Evolutionary conservation across 2,888 invertebrate genomes (phyloP).

Genomic region (Uropetala carovei): DNA sequence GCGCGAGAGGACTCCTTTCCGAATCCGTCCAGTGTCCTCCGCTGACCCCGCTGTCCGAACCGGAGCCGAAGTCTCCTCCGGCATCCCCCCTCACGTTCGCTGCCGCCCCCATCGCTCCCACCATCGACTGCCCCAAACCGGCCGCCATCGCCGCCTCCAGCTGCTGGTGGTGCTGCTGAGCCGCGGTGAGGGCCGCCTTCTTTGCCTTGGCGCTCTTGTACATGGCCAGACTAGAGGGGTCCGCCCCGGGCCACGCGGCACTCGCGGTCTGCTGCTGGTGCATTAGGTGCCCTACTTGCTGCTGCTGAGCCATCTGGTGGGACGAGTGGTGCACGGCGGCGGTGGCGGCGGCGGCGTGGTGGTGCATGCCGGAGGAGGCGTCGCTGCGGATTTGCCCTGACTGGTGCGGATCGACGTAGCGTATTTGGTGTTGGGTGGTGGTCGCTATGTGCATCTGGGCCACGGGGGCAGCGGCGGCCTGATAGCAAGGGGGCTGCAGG

Average conservation of each 20-base stretch:
- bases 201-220: slow-evolving; percentile 60
- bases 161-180: slow-evolving; percentile 40
- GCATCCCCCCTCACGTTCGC: slow-evolving; percentile 8
- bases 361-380: slow-evolving; percentile 10
- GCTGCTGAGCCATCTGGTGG: slow-evolving; percentile 36
- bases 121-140: slow-evolving; percentile 30
- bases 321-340: not conserved
- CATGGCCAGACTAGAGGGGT: slow-evolving; percentile 30
- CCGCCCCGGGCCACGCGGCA: slow-evolving; percentile 65
- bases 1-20: slow-evolving; percentile 68
- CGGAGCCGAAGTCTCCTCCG: slow-evolving; percentile 68
- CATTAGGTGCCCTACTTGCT: not conserved
- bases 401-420: slow-evolving; percentile 39
- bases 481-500: slow-evolving; percentile 69
- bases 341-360: not conserved
- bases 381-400: not conserved
- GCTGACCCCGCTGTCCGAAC: slow-evolving; percentile 69
- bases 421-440: slow-evolving; percentile 42
- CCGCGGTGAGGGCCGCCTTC: slow-evolving; percentile 37
- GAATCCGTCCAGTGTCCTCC: slow-evolving; percentile 70
- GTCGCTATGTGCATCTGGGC: slow-evolving; percentile 40
- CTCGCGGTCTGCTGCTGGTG: slow-evolving; percentile 64
- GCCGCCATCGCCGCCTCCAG: slow-evolving; percentile 53
- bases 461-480: not conserved
- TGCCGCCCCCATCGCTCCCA: not conserved